These are phyloP conservation scores for Dascyllus trimaculatus DNA, from an alignment of 2,113 vertebrate genomes.

Conservation along the genomic window DNA sequence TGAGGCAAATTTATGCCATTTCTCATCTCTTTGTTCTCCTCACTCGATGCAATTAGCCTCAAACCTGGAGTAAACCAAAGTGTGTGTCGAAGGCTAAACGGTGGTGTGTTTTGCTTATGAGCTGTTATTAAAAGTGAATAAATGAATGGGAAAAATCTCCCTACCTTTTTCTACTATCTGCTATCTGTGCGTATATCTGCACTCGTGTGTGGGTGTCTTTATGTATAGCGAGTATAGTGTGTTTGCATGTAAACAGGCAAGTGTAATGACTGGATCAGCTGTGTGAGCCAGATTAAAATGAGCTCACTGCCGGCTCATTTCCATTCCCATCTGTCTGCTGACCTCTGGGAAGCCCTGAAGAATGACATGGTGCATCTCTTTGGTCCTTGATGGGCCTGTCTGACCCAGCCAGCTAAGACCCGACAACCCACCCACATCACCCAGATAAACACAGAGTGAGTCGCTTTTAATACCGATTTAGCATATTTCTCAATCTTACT, in stretches of 20 bases:
- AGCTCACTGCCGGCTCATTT: constrained; percentile 81
- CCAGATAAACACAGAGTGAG: background rate
- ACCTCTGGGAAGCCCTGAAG: constrained; percentile 78
- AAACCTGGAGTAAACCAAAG: constrained; percentile 72
- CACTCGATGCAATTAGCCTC: constrained; percentile 74
- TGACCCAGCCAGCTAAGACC: constrained; percentile 64
- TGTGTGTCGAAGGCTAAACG: constrained; percentile 49
- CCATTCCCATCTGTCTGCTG: constrained; percentile 87
- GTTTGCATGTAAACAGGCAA: constrained; percentile 77
- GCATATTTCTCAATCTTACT: background rate
- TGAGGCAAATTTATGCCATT: constrained; percentile 79
- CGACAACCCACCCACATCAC: constrained; percentile 17
- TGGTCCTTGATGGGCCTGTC: constrained; percentile 69
- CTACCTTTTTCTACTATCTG: background rate
- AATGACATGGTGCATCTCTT: constrained; percentile 63
- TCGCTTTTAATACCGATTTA: constrained; percentile 12
- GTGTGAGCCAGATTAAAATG: constrained; percentile 82
- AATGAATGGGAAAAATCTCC: constrained; percentile 17
- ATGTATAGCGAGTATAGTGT: constrained; percentile 31
- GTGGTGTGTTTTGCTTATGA: constrained; percentile 44
- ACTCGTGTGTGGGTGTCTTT: constrained; percentile 31
- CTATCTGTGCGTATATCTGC: constrained; percentile 13
- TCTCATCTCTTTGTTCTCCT: constrained; percentile 78
- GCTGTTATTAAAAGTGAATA: constrained; percentile 37
- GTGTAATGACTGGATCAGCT: constrained; percentile 82